phyloP scores from a whole-genome alignment of 2,113 vertebrate species.

The Garra rufa region DNA sequence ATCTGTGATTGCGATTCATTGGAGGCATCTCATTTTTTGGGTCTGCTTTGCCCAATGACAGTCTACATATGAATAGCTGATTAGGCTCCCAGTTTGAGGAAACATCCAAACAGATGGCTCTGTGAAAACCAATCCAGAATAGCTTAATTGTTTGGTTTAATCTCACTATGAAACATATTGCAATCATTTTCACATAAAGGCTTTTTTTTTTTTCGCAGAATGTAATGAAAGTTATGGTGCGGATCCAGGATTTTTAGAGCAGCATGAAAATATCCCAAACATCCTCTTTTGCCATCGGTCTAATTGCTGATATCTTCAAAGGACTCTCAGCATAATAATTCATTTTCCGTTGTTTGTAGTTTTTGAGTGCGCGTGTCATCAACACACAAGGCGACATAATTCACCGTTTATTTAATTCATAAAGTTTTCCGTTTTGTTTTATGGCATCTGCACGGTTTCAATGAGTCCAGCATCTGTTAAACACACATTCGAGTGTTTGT shows the following conservation, averaged over 20 bases:
- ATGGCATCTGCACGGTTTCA: background rate
- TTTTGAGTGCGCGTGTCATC: constrained; percentile 15
- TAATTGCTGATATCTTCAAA: constrained; percentile 22
- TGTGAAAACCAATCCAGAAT: constrained; percentile 57
- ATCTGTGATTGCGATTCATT: constrained; percentile 58
- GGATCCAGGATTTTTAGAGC: constrained; percentile 33
- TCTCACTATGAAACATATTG: constrained; percentile 74
- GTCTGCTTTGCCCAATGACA: constrained; percentile 53
- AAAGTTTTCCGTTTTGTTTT: background rate
- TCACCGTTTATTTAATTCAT: background rate
- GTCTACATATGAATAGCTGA: constrained; percentile 61
- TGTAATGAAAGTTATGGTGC: constrained; percentile 50
- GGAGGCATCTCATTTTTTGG: constrained; percentile 50
- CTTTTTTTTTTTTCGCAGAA: constrained; percentile 37
- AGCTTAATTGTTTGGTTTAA: constrained; percentile 65
- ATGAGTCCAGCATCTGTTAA: constrained; percentile 23
- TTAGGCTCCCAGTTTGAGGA: constrained; percentile 61
- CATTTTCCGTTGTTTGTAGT: constrained; percentile 13
- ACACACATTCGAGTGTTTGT: constrained; percentile 28
- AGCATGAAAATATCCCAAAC: constrained; percentile 32
- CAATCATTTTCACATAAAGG: constrained; percentile 67
- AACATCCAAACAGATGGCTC: constrained; percentile 66
- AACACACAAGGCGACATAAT: background rate
- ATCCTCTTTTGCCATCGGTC: background rate
- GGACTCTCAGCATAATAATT: constrained; percentile 20